Conservation (phyloP, 2,888 invertebrate genomes). For the Autographa gamma region DNA sequence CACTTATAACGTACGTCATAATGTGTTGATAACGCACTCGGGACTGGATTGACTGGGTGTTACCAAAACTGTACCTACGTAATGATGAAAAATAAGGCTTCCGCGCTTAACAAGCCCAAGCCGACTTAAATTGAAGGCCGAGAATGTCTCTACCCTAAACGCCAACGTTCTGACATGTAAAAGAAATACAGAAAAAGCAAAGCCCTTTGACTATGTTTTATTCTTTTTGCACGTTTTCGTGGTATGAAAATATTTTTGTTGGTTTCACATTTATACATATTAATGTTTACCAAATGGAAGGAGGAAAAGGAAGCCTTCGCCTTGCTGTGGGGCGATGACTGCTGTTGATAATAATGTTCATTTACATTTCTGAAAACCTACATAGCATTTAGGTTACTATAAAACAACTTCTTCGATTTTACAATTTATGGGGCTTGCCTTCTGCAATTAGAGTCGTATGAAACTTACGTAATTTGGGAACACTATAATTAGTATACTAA, state of each 20-base stretch:
- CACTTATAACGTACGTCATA: neutral
- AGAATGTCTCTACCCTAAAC: neutral
- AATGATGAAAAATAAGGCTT: slow-evolving; percentile 8
- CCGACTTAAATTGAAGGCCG: slow-evolving; percentile 12
- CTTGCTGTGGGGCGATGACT: too few species aligned
- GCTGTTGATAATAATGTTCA: too few species aligned
- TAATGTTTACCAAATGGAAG: too few species aligned
- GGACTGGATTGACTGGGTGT: neutral
- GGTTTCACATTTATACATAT: too few species aligned
- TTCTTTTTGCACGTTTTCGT: neutral
- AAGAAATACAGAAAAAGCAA: neutral
- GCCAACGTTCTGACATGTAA: neutral
- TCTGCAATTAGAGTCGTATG: too few species aligned
- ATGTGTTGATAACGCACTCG: neutral
- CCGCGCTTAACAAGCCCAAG: slow-evolving; percentile 15
- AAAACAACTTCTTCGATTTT: too few species aligned
- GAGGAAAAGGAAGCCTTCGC: too few species aligned
- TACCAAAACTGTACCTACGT: slow-evolving; percentile 11
- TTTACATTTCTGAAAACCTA: too few species aligned
- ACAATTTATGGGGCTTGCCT: too few species aligned
- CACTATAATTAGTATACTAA: too few species aligned
- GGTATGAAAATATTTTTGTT: neutral
- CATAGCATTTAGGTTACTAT: too few species aligned
- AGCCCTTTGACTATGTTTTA: neutral
- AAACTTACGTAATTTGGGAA: too few species aligned